Evolutionary conservation across 2,113 vertebrate genomes (phyloP).

Genomic region (Actenoides lindsayi): DNA sequence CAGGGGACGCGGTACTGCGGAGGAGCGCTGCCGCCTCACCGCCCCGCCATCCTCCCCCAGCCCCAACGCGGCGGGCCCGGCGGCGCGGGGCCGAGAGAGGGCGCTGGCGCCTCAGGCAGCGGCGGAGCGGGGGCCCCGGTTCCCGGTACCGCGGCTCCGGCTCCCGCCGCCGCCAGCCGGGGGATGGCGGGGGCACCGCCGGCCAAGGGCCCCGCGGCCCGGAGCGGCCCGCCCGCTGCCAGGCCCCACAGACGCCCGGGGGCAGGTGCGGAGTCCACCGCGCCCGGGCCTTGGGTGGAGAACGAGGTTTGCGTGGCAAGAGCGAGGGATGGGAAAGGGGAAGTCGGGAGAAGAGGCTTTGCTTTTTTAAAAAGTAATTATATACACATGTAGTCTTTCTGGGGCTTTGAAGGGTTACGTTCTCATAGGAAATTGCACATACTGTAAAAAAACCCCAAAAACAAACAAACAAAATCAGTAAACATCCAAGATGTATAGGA

Average conservation of each 20-base stretch:
- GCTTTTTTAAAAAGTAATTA: neutral
- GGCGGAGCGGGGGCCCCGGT: neutral
- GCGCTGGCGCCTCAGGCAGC: neutral
- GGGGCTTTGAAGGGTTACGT: neutral
- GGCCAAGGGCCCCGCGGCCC: neutral
- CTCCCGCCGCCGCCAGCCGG: neutral
- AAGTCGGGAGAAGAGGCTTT: neutral
- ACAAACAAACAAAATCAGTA: neutral
- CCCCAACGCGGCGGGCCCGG: neutral
- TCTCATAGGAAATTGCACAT: constrained; percentile 5
- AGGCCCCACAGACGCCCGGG: neutral
- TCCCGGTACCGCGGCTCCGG: neutral
- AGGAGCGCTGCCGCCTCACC: too few relatives aligned
- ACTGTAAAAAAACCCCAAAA: neutral
- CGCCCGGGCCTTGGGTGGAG: rapidly evolving
- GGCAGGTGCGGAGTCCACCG: neutral
- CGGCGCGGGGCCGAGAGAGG: constrained; percentile 9
- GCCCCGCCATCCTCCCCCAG: too few relatives aligned
- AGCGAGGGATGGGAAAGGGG: neutral
- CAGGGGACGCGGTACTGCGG: too few relatives aligned
- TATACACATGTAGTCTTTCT: neutral
- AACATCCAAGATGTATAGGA: neutral
- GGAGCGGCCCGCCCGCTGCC: neutral
- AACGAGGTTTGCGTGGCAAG: rapidly evolving
- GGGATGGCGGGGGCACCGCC: neutral